phyloP scores from a whole-genome alignment of 2,113 vertebrate species.

The Saccopteryx bilineata region DNA sequence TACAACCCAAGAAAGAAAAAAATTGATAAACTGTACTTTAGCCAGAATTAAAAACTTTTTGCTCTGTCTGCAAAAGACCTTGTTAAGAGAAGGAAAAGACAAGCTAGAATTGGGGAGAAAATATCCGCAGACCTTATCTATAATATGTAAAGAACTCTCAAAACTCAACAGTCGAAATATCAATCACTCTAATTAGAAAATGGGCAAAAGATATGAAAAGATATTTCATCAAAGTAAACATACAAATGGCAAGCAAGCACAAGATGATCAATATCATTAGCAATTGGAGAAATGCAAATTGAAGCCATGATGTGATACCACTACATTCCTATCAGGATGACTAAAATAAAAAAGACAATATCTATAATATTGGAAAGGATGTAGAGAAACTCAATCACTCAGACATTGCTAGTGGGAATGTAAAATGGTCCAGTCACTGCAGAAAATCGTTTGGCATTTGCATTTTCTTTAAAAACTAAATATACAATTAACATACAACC shows the following conservation, averaged over 20 bases:
- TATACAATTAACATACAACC: neutral
- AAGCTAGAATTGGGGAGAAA: neutral
- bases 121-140: neutral
- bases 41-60: neutral
- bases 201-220: neutral
- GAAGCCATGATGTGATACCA: neutral
- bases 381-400: neutral
- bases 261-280: neutral
- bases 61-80: neutral
- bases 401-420: neutral
- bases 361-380: neutral
- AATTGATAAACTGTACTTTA: neutral
- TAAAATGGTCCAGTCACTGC: neutral
- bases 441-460: neutral
- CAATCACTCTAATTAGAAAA: neutral
- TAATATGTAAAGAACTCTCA: neutral
- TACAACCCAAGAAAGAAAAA: neutral
- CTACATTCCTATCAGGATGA: neutral
- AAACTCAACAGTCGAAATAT: neutral
- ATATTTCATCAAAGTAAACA: neutral
- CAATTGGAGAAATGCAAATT: neutral
- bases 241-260: neutral
- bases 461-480: constrained; percentile 41
- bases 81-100: neutral
- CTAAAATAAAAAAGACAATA: neutral